Conservation (phyloP, 2,888 invertebrate species). For the Melieria omissa region DNA sequence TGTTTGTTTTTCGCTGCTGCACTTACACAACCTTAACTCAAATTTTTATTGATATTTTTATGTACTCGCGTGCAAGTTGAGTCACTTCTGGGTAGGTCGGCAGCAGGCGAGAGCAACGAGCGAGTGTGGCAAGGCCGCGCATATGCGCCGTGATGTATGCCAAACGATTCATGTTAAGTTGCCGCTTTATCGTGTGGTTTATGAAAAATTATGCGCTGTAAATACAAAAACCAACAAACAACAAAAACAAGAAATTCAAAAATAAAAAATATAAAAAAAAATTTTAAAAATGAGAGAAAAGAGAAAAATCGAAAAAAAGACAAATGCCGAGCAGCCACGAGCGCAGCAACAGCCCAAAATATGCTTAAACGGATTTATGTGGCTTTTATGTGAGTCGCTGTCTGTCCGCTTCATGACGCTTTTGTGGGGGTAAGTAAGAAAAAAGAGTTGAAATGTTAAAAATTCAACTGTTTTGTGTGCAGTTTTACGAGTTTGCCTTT, state of each 20-base stretch:
- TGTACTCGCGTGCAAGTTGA: neutral
- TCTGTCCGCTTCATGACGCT: neutral
- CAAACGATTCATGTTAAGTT: neutral
- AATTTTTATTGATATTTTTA: slow-evolving; percentile 18
- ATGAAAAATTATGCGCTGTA: slow-evolving; percentile 11
- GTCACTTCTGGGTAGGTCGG: too few species aligned
- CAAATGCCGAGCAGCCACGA: too few species aligned
- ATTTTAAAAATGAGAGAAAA: neutral
- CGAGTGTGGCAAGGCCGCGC: neutral
- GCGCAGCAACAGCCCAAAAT: neutral
- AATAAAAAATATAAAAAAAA: neutral
- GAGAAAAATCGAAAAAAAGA: neutral
- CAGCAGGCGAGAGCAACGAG: neutral
- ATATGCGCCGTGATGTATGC: slow-evolving; percentile 24
- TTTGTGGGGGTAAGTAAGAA: neutral
- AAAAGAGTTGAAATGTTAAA: slow-evolving; percentile 5
- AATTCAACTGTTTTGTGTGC: neutral
- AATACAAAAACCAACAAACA: neutral
- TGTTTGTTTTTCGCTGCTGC: too few species aligned
- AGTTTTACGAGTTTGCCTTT: neutral
- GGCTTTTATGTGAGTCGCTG: neutral
- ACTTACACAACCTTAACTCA: neutral
- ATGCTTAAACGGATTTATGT: slow-evolving; percentile 1
- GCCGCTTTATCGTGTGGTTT: slow-evolving; percentile 13
- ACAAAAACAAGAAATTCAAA: slow-evolving; percentile 3